phyloP scores from a whole-genome alignment of 1,140 invertebrate genomes.

The Drosophila nigrodunni region DNA sequence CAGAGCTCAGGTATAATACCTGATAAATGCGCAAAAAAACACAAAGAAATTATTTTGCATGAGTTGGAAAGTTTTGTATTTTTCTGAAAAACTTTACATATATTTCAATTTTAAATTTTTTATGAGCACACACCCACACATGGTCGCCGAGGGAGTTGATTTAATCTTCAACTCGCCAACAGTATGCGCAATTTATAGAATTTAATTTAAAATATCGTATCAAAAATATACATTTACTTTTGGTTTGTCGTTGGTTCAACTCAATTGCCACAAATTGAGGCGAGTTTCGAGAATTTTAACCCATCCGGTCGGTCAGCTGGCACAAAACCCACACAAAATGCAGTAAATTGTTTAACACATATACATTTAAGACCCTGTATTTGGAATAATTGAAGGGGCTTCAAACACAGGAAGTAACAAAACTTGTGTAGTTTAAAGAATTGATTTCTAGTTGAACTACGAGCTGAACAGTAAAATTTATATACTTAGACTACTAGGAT shows the following conservation, averaged over 20 bases:
- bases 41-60: constrained; percentile 32
- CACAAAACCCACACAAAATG: constrained; percentile 4
- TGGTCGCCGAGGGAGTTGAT: neutral
- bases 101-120: constrained; percentile 35
- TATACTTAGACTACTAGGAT: too few relatives aligned
- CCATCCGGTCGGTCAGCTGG: constrained; percentile 19
- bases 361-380: too few relatives aligned
- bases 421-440: too few relatives aligned
- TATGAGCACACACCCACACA: constrained; percentile 17
- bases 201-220: constrained; percentile 23
- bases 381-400: too few relatives aligned
- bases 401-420: too few relatives aligned
- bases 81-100: constrained; percentile 3
- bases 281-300: constrained; percentile 19
- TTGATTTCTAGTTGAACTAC: too few relatives aligned
- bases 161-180: neutral
- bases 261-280: neutral
- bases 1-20: constrained; percentile 9
- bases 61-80: constrained; percentile 17
- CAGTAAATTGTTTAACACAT: constrained; percentile 4
- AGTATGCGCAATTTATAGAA: constrained; percentile 15
- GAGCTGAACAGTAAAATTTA: too few relatives aligned
- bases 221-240: constrained; percentile 10
- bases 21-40: constrained; percentile 14
- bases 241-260: neutral